These are phyloP conservation scores for Ciconia boyciana DNA, from an alignment of 2,113 vertebrate species.

Conservation along the genomic window DNA sequence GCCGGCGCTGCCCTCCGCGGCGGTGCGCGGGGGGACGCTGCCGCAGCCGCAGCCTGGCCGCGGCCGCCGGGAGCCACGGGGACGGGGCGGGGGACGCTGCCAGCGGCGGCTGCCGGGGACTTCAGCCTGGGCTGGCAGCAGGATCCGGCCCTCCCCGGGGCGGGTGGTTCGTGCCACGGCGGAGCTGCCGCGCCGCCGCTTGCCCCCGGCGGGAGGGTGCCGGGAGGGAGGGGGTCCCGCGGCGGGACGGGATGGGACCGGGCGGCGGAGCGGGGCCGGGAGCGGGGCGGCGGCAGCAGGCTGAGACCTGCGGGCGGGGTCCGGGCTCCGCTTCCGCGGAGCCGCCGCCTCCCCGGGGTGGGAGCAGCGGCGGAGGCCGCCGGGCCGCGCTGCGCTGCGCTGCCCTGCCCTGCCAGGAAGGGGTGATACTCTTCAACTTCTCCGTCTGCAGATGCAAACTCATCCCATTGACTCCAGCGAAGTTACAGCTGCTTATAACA, in stretches of 20 bases:
- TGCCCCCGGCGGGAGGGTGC: neutral
- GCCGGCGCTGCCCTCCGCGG: neutral
- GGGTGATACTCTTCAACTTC: slow-evolving; percentile 40
- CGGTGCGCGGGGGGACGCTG: neutral
- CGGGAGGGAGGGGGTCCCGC: neutral
- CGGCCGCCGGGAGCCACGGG: neutral
- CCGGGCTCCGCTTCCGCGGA: neutral
- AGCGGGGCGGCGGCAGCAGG: neutral
- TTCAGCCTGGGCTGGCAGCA: neutral
- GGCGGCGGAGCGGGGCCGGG: neutral
- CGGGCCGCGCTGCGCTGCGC: neutral
- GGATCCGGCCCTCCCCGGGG: neutral
- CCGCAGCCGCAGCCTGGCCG: neutral
- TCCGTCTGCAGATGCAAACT: slow-evolving; percentile 51
- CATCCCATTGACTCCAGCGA: slow-evolving; percentile 29
- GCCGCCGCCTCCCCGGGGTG: neutral
- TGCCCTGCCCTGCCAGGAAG: neutral
- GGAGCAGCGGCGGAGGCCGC: neutral
- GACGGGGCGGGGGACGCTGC: neutral
- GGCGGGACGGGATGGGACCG: neutral
- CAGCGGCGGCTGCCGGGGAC: neutral
- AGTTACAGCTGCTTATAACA: slow-evolving; percentile 37
- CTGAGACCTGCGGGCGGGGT: neutral
- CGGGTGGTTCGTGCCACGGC: neutral
- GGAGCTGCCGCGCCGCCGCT: neutral